phyloP scores from a whole-genome alignment of 2,888 invertebrate species.

The Acanthosepion lycidas region DNA sequence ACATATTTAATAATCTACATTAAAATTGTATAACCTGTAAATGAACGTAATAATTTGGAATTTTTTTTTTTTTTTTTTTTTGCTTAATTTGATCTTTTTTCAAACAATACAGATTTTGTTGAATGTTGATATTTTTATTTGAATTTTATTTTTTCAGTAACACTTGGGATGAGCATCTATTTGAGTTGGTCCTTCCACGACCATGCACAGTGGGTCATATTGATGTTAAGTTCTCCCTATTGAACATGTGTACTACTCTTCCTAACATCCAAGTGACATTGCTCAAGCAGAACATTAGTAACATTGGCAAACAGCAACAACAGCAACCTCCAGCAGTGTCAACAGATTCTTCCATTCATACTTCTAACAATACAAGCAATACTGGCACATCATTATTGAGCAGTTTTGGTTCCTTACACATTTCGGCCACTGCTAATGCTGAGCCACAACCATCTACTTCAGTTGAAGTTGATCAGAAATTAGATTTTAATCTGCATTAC shows the following conservation, averaged over 20 bases:
- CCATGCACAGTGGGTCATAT: conserved; percentile 87
- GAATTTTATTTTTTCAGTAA: conserved; percentile 76
- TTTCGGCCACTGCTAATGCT: background rate
- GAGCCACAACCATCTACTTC: conserved; percentile 25
- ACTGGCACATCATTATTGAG: background rate
- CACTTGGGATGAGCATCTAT: conserved; percentile 93
- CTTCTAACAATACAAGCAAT: background rate
- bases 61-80: background rate
- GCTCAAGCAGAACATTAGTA: conserved; percentile 82
- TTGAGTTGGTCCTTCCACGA: conserved; percentile 89
- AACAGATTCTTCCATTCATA: background rate
- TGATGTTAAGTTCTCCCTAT: conserved; percentile 89
- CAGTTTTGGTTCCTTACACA: conserved; percentile 35
- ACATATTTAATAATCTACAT: too few relatives aligned
- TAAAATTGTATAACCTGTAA: too few relatives aligned
- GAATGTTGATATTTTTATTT: background rate
- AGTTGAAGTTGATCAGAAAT: conserved; percentile 50
- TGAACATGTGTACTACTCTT: conserved; percentile 83
- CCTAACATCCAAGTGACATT: conserved; percentile 86
- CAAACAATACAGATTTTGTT: conserved; percentile 3
- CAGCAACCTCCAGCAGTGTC: conserved; percentile 52
- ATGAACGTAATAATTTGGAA: too few relatives aligned
- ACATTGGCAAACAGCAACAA: conserved; percentile 70
- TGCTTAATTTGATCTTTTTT: background rate
- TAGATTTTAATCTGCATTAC: conserved; percentile 56